Percentiles rank a stretch among this genome's conserved stretches.
These are phyloP conservation scores for Ptychobarbus kaznakovi DNA, from an alignment of 2,797 vertebrate genomes.

Conservation along the genomic window DNA sequence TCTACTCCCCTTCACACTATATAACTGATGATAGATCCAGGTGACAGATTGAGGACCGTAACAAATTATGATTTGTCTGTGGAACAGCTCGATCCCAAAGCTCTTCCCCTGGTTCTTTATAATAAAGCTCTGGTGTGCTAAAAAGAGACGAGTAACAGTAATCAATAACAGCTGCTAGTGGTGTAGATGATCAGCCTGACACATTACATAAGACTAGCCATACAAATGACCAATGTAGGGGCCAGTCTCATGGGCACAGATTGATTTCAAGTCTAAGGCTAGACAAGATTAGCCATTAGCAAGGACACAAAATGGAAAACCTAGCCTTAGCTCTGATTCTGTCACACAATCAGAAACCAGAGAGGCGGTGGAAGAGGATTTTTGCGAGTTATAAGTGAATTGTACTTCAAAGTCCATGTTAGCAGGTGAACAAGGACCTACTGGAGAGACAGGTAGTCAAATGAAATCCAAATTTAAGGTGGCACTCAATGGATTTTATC, in stretches of 20 bases:
- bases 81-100: slow-evolving; percentile 15
- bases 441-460: slow-evolving; percentile 60
- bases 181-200: slow-evolving; percentile 24
- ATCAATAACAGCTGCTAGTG: slow-evolving; percentile 40
- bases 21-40: slow-evolving; percentile 7
- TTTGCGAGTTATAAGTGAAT: slow-evolving; percentile 2
- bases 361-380: slow-evolving; percentile 3
- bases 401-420: slow-evolving; percentile 42
- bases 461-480: slow-evolving; percentile 45
- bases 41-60: slow-evolving; percentile 11
- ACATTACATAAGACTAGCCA: slow-evolving; percentile 30
- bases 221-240: slow-evolving; percentile 36
- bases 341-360: neutral
- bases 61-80: neutral
- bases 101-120: neutral
- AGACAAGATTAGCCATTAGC: slow-evolving; percentile 29
- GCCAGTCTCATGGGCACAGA: slow-evolving; percentile 26
- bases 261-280: slow-evolving; percentile 30
- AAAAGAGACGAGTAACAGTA: slow-evolving; percentile 6
- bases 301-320: neutral
- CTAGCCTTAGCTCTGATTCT: neutral
- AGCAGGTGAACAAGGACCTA: slow-evolving; percentile 33
- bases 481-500: slow-evolving; percentile 60
- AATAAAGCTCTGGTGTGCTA: slow-evolving; percentile 25
- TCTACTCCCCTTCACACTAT: neutral